Base-by-base conservation (phyloP, 1,140 invertebrate species). In the Fopius arisanus region DNA sequence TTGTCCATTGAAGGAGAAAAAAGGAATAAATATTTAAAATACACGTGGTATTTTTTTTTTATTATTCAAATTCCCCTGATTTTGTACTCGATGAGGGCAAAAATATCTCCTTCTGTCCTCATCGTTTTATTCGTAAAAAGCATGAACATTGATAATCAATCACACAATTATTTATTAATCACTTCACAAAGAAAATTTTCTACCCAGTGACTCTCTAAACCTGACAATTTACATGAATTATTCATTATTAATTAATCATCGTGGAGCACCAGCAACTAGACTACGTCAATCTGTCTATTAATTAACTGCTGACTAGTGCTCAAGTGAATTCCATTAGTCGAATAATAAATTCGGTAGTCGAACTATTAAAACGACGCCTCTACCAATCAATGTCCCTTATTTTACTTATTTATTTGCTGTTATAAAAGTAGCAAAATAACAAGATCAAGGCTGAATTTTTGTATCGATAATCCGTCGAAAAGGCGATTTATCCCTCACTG, bases 1-100 rank as follows among this genome's bases (percentile, higher is more conserved):
- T 87, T 87, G 81, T 88, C 86, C 86, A 87, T 87, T 86, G 76
- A 85, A 87, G 82, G 81, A 83, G 29, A 79, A 72, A 77, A 79
- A 87, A 87, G 85, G 85, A 87, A 87, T 88, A 88, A 88, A 87
- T 87, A 88, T 87, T 88, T 87, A 87, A 88, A 88, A 87, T 88
- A 88, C 84, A 86, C n/a, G 3, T 67, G 28, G 31, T 16, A 41
- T 67, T 68, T 73, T 67, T 54, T 19, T 51, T 70, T 9, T n/a
- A n/a, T 6, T 21, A 1, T 23, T 14, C 19, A 12, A 33, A 70
- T 23, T 51, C 21, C 23, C 16, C 31, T 59, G 10, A 37, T 66
- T n/a, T 40, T 21, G 14, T 16, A 29, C 26, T 10, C 31, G 48
- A 41, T 63, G 33, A 72, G 29, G n/a, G n/a, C n/a, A 12, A 40